Conservation (phyloP, 2,113 vertebrate genomes). For the Himantopus leucocephalus region DNA sequence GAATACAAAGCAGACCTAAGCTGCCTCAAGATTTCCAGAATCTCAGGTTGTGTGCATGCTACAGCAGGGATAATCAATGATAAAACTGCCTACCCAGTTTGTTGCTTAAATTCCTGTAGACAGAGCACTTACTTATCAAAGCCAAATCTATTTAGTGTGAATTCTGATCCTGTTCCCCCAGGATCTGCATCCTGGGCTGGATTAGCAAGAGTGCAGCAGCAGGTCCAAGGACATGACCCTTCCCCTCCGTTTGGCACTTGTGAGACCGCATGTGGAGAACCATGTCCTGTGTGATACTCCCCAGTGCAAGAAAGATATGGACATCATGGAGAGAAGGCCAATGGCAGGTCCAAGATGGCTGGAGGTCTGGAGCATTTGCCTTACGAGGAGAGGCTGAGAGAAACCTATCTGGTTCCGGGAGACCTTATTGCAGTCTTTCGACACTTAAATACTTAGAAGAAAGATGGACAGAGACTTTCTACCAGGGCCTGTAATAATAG, state of each 20-base stretch:
- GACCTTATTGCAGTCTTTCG: neutral
- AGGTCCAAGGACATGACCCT: neutral
- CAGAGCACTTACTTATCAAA: neutral
- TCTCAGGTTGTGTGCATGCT: neutral
- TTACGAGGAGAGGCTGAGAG: accelerated
- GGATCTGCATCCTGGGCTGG: neutral
- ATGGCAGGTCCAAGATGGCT: neutral
- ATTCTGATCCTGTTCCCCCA: neutral
- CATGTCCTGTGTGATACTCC: neutral
- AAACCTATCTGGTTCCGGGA: neutral
- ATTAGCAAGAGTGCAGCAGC: neutral
- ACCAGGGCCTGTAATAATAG: neutral
- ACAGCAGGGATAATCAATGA: neutral
- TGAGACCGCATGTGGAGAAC: neutral
- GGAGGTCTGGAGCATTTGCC: neutral
- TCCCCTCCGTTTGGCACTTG: neutral
- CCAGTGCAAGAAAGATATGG: neutral
- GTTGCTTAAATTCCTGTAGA: neutral
- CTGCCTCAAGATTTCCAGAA: neutral
- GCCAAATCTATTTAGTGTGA: neutral
- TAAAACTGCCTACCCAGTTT: neutral
- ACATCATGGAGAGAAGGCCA: neutral
- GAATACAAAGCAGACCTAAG: neutral
- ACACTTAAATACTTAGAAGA: neutral
- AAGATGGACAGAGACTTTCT: neutral